Evolutionary conservation across 2,797 vertebrate species (phyloP), one percentile per base, ranked within the genome.

Genomic region (Pseudotriccus pelzelni): DNA sequence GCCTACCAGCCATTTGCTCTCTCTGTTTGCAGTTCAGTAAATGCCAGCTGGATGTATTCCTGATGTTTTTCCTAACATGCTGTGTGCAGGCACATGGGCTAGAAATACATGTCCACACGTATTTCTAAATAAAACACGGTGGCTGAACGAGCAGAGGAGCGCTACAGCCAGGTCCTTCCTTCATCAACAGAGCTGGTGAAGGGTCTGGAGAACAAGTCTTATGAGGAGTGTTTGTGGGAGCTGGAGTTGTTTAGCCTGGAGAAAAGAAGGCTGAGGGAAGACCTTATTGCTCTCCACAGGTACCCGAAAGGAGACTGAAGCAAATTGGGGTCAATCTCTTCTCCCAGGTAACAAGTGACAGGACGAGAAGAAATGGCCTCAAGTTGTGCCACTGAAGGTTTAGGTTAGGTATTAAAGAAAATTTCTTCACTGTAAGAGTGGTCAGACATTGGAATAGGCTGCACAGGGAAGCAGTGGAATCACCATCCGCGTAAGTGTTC

Each of bases 51-150:
- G 55, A 44, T n/a, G 30, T 12, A 17, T 12, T 74, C 50, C 79
- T 74, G 44, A 32, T 49, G 28, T 63, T 84, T 64, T 64, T 67
- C n/a, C 49, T 53, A 17, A 53, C 10, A 5, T 3, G 16, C 10
- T 55, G 23, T 14, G 11, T 78, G 30, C 21, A 67, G 59, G 19
- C 23, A 47, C 30, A 12, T 0, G 20, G 22, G 25, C 20, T 66
- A 47, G 47, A 60, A 88, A 56, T 30, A 17, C 0, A 18, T 1
- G 2, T 37, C 21, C 3, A 3, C 53, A 37, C 2, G 14, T 49
- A 27, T 49, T 49, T 49, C 47, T 15, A 49, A 27, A 25, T 49
- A 27, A 49, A 44, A 27, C 22, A 14, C 0, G 0, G 13, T 8
- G 7, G 27, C 5, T 14, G 34, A 34, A 19, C 5, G 9, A 67